Evolutionary conservation across 1,140 invertebrate species (phyloP).

Genomic region (Rhynchophorus ferrugineus): DNA sequence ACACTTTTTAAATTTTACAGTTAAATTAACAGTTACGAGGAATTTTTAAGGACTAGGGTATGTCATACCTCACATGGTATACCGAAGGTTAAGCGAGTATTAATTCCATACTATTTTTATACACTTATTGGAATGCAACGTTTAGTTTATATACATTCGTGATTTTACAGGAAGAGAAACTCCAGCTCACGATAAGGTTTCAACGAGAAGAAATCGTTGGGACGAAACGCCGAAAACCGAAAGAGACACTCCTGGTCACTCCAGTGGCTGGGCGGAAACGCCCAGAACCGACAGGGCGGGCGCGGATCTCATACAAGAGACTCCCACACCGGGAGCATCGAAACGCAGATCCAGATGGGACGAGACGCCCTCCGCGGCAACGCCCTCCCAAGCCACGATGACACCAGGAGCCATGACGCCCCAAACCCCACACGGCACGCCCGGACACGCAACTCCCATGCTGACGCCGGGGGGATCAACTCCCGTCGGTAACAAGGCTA

Average conservation of each 20-base stretch:
- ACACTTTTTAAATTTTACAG: too few relatives aligned
- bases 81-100: too few relatives aligned
- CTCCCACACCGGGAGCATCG: constrained; percentile 81
- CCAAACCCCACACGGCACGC: constrained; percentile 60
- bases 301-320: constrained; percentile 79
- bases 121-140: too few relatives aligned
- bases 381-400: constrained; percentile 53
- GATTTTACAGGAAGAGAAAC: constrained; percentile 60
- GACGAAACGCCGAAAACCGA: constrained; percentile 99
- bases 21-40: too few relatives aligned
- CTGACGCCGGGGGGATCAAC: constrained; percentile 75
- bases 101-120: background rate
- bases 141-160: background rate
- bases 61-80: too few relatives aligned
- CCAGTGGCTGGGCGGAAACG: constrained; percentile 95
- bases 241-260: constrained; percentile 90
- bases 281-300: constrained; percentile 83
- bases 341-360: constrained; percentile 84
- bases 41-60: too few relatives aligned
- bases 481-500: constrained; percentile 92
- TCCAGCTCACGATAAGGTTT: constrained; percentile 76
- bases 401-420: constrained; percentile 69
- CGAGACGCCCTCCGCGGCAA: constrained; percentile 80
- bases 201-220: constrained; percentile 89
- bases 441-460: constrained; percentile 54